Conservation (phyloP, 2,888 invertebrate genomes). For the Catocala fraxini region DNA sequence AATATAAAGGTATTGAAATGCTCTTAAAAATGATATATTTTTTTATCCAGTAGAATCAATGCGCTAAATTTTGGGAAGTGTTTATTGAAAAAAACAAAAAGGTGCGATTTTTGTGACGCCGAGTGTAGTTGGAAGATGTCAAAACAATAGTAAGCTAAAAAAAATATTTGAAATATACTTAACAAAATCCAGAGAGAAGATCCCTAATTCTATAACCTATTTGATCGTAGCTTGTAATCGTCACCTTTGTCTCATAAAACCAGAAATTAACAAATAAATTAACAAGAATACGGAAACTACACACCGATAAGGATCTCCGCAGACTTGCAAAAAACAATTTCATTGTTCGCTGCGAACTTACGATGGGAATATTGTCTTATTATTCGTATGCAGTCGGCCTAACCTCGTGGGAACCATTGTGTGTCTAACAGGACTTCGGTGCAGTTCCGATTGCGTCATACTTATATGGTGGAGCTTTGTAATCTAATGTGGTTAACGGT, state of each 20-base stretch:
- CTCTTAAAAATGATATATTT: no score
- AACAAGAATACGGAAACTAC: conserved; percentile 52
- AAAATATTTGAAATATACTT: no score
- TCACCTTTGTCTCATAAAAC: conserved; percentile 9
- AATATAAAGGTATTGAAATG: no score
- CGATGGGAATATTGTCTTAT: conserved; percentile 52
- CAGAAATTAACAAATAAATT: conserved; percentile 19
- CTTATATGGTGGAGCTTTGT: conserved; percentile 37
- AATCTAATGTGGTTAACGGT: conserved; percentile 42
- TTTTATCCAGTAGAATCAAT: no score
- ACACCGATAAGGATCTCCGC: conserved; percentile 54
- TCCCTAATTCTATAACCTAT: not conserved
- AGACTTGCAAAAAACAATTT: conserved; percentile 52
- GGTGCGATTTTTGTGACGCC: no score
- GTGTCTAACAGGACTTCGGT: conserved; percentile 44
- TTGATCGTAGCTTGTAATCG: not conserved
- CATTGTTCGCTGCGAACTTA: conserved; percentile 43
- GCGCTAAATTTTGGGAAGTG: no score
- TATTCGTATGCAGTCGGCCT: conserved; percentile 55
- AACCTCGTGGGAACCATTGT: conserved; percentile 67
- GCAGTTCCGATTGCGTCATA: conserved; percentile 35
- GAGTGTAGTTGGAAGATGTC: no score
- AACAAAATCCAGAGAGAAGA: no score
- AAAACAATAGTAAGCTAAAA: no score
- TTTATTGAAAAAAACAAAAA: no score